phyloP scores from a whole-genome alignment of 1,140 invertebrate species.

The Psix sp. region DNA sequence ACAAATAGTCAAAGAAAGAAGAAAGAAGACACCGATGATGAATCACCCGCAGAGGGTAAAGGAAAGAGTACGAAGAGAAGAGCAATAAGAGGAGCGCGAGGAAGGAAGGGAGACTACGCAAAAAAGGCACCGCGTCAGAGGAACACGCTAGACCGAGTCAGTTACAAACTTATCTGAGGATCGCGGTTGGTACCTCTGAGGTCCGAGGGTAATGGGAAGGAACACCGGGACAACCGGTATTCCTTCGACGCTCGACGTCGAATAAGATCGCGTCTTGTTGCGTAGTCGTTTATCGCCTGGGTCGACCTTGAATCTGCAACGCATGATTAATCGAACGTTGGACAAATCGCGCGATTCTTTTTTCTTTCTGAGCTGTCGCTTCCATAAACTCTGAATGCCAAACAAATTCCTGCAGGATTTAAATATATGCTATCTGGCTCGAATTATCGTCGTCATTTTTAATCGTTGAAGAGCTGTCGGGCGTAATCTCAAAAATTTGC shows the following conservation, averaged over 20 bases:
- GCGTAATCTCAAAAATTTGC: not conserved
- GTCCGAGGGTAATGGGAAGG: slow-evolving; percentile 60
- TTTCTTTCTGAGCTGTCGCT: slow-evolving; percentile 44
- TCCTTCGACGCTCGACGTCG: slow-evolving; percentile 60
- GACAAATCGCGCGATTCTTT: slow-evolving; percentile 56
- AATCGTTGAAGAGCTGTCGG: slow-evolving; percentile 10
- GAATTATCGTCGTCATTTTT: slow-evolving; percentile 34
- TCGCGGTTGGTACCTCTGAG: slow-evolving; percentile 61
- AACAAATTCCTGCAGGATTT: slow-evolving; percentile 35
- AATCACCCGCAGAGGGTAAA: slow-evolving; percentile 69
- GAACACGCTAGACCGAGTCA: slow-evolving; percentile 75
- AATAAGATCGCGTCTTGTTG: slow-evolving; percentile 60
- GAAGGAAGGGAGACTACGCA: slow-evolving; percentile 60
- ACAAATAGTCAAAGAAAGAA: slow-evolving; percentile 62
- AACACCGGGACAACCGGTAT: slow-evolving; percentile 60
- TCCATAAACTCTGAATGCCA: slow-evolving; percentile 42
- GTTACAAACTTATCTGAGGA: slow-evolving; percentile 75
- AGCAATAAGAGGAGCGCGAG: slow-evolving; percentile 65
- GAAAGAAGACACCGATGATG: slow-evolving; percentile 72
- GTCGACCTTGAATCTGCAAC: slow-evolving; percentile 55
- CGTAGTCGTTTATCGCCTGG: slow-evolving; percentile 57
- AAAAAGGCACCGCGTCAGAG: slow-evolving; percentile 67
- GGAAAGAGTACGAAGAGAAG: slow-evolving; percentile 60
- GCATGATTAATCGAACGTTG: slow-evolving; percentile 56
- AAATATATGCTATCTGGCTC: slow-evolving; percentile 26